phyloP scores from a whole-genome alignment of 2,888 invertebrate species.

The Ophioninae sp. region DNA sequence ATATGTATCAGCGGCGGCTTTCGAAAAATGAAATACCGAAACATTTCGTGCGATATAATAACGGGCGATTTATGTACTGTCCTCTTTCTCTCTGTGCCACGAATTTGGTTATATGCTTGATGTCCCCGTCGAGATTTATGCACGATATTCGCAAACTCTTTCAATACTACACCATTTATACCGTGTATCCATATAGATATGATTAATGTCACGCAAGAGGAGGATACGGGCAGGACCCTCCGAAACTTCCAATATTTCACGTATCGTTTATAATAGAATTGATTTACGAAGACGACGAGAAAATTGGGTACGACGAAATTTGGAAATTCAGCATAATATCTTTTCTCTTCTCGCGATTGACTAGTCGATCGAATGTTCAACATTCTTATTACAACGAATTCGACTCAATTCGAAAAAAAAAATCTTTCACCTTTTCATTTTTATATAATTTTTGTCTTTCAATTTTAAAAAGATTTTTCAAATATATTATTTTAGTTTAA shows the following conservation, averaged over 20 bases:
- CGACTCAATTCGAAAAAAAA: too few species aligned
- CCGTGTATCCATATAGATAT: background rate
- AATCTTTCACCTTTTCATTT: too few species aligned
- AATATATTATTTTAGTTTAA: too few species aligned
- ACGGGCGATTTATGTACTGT: conserved; percentile 59
- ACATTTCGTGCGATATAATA: conserved; percentile 59
- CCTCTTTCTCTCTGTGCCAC: conserved; percentile 23
- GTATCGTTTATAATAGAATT: conserved; percentile 35
- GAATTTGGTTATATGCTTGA: conserved; percentile 51
- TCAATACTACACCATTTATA: conserved; percentile 31
- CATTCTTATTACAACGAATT: too few species aligned
- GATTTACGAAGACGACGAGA: conserved; percentile 51
- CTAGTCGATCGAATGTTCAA: background rate
- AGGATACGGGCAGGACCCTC: conserved; percentile 17
- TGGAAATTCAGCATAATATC: background rate
- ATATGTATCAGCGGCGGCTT: conserved; percentile 45
- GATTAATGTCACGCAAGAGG: background rate
- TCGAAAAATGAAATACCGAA: conserved; percentile 62
- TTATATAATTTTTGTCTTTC: too few species aligned
- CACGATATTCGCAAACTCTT: conserved; percentile 55
- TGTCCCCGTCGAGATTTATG: conserved; percentile 54
- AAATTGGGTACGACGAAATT: conserved; percentile 1
- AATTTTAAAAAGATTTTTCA: too few species aligned
- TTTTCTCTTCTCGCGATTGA: background rate
- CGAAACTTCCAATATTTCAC: conserved; percentile 53